phyloP scores from a whole-genome alignment of 2,888 invertebrate species.

The Drosophila colorata region DNA sequence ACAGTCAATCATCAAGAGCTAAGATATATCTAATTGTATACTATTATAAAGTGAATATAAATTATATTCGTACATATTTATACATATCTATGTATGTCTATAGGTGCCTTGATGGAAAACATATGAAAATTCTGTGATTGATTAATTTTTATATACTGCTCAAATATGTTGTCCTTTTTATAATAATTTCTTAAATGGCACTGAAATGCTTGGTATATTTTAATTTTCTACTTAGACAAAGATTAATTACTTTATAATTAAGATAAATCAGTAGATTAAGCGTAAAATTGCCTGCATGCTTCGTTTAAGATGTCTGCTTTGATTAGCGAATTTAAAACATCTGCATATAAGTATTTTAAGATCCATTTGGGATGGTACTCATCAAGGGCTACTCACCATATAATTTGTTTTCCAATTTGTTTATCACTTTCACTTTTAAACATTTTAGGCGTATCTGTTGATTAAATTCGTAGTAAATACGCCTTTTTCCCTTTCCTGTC shows the following conservation, averaged over 20 bases:
- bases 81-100: not conserved
- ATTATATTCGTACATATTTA: not conserved
- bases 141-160: conserved; percentile 5
- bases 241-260: conserved; percentile 6
- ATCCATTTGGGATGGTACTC: conserved; percentile 20
- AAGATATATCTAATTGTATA: not conserved
- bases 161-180: conserved; percentile 11
- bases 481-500: conserved; percentile 86
- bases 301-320: conserved; percentile 39
- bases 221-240: not conserved
- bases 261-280: conserved; percentile 29
- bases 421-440: not conserved
- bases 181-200: not conserved
- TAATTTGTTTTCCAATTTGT: not conserved
- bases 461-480: conserved; percentile 83
- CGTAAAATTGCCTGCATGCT: conserved; percentile 55
- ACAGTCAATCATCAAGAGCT: not conserved
- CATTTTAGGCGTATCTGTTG: conserved; percentile 46
- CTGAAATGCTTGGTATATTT: not conserved
- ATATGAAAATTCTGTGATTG: conserved; percentile 21
- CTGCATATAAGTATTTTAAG: not conserved
- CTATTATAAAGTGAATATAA: not conserved
- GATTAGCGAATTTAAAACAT: conserved; percentile 27
- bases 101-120: conserved; percentile 22
- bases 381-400: not conserved